Base-by-base conservation (phyloP, 2,888 invertebrate species). In the Herminia tarsipennalis region DNA sequence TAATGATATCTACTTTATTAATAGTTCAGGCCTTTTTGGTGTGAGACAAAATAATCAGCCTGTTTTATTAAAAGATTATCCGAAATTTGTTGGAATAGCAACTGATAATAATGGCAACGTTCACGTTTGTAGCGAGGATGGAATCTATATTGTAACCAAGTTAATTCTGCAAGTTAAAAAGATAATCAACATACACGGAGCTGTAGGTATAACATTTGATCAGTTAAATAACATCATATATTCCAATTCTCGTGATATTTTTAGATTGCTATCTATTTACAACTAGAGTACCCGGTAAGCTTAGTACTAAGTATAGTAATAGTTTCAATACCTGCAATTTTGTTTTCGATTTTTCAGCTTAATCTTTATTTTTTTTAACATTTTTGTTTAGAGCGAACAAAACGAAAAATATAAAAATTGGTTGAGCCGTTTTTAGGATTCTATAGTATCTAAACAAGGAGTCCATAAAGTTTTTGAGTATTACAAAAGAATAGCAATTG, bases 181-280 rank as follows among this genome's bases (percentile, higher is more conserved):
- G 37, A 49, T 87, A 0, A 57, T 83, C 0, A 77, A 64, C 14
- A 44, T 86, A 0, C 78, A 78, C 21, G 86, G 88, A 1, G 81
- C 86, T 0, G 42, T 87, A 5, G 86, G 84, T 1, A 58, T 89
- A 29, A 66, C 86, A 0, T 89, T 89, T 45, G 89, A 89, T 55
- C 78, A 53, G 9, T 42, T 63, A 3, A 88, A 89, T 42, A 70
- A 85, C 54, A 57, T 88, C 0, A 84, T 88, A 20, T 89, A 88
- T 70, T 83, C 88, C 0, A 79, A 86, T 64, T 86, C 86, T 0
- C 85, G 80, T 12, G 84, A 88, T 25, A 58, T 89, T 5, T 63
- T 81, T 0, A 72, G 84, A 25, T 53, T 88, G 1, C 41, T 78
- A 2, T 76, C 80, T 0, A 55, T 79, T n/a, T 17, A 32, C n/a